Base-by-base conservation (phyloP, 1,140 invertebrate species). In the Aphelinus certus region DNA sequence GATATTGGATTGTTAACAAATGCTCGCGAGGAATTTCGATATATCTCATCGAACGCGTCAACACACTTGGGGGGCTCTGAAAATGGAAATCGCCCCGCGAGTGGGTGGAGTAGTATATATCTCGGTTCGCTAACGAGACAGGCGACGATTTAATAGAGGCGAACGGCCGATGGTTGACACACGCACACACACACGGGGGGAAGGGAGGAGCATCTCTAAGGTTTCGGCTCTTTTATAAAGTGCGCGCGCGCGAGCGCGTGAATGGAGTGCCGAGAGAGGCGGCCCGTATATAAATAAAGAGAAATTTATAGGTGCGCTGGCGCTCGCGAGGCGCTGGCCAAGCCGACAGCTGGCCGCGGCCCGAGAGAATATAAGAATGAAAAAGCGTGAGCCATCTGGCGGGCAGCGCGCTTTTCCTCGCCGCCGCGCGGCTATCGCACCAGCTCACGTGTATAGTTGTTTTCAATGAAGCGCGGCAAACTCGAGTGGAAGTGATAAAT, bases 401-500 rank as follows among this genome's bases (percentile, higher is more conserved):
- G 26, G 26, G 26, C 60, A 61, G 74, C 57, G 46, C 3, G 65
- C 65, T 67, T 67, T 67, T 67, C 65, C 53, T 58, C 61, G 3
- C 67, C 46, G 42, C n/a, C 57, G 26, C 26, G 26, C 26, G 26
- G 64, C 10, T 47, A 7, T 10, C 26, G 51, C 48, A 7, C 10
- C 9, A 26, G 26, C 26, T 26, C 26, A 26, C 26, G 26, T 26
- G 26, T 68, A 47, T 72, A 10, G 49, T 57, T 46, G 1, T 56
- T 70, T 71, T 70, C 71, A 76, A 76, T 66, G 63, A 71, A 71
- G 42, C 62, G 47, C 55, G 62, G 74, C 58, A 76, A 71, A 71
- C 45, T 71, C 56, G 63, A 60, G 74, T 76, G 68, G 68, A 71
- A 71, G 68, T 71, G 74, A 76, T 71, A 66, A 60, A 76, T 76